Evolutionary conservation across 2,888 invertebrate genomes (phyloP).

Genomic region (Peribatodes rhomboidaria): DNA sequence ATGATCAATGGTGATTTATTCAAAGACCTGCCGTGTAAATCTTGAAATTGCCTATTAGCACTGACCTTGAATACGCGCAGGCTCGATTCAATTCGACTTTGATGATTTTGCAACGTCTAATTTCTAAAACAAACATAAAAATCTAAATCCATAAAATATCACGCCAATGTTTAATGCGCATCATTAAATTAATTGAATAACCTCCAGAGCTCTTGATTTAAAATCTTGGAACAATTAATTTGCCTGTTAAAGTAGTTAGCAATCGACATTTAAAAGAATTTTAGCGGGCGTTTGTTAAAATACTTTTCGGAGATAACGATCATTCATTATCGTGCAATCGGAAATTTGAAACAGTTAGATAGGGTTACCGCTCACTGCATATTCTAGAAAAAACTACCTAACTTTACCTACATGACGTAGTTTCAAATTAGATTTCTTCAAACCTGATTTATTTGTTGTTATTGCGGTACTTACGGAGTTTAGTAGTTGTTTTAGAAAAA

Average conservation of each 20-base stretch:
- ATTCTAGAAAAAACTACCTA: too few species aligned
- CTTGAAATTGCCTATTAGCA: background rate
- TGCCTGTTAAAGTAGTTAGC: background rate
- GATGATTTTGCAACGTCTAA: constrained; percentile 6
- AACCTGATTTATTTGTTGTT: too few species aligned
- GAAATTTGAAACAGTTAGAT: background rate
- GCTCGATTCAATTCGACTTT: background rate
- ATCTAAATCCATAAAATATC: constrained; percentile 13
- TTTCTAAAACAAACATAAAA: constrained; percentile 20
- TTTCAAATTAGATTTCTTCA: too few species aligned
- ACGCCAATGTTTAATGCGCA: constrained; percentile 13
- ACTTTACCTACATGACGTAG: too few species aligned
- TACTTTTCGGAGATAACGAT: constrained; percentile 29
- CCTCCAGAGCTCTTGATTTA: constrained; percentile 15
- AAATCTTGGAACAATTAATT: constrained; percentile 21
- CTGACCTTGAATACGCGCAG: constrained; percentile 3
- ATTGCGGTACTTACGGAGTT: too few species aligned
- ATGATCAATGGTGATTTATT: too few species aligned
- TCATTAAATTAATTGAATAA: constrained; percentile 9
- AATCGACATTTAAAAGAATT: constrained; percentile 11
- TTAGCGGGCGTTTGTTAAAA: constrained; percentile 22
- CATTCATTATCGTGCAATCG: constrained; percentile 22
- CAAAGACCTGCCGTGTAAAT: too few species aligned
- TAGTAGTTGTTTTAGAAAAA: too few species aligned
- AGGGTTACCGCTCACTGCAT: background rate